These are phyloP conservation scores for Drosophila arawakana DNA, from an alignment of 1,140 invertebrate species.

Conservation along the genomic window DNA sequence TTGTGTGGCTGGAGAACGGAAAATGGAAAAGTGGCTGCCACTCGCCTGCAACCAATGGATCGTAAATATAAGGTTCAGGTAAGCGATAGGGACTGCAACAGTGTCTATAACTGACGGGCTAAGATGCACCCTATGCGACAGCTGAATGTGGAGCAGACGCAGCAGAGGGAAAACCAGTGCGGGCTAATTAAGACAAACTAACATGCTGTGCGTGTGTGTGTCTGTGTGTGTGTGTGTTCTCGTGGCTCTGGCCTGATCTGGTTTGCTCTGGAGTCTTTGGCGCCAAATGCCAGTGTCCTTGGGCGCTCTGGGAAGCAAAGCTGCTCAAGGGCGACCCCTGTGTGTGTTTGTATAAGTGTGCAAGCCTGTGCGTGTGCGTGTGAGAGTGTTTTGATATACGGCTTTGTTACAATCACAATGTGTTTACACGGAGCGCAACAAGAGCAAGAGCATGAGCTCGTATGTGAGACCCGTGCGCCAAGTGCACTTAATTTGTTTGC, in stretches of 20 bases:
- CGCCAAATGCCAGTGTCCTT: constrained; percentile 53
- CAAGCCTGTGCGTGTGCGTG: constrained; percentile 9
- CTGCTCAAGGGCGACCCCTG: constrained; percentile 57
- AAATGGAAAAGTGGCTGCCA: constrained; percentile 40
- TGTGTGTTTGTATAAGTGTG: constrained; percentile 9
- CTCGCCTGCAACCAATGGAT: constrained; percentile 71
- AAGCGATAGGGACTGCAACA: constrained; percentile 40
- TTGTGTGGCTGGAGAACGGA: not conserved
- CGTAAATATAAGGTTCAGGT: constrained; percentile 70
- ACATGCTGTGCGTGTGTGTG: constrained; percentile 40
- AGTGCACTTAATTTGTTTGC: constrained; percentile 84
- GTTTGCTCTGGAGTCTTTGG: constrained; percentile 20
- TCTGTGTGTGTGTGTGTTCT: not conserved
- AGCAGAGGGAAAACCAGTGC: constrained; percentile 31
- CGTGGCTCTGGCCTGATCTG: constrained; percentile 20
- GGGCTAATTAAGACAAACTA: constrained; percentile 82
- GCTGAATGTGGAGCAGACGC: constrained; percentile 21
- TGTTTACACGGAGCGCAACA: constrained; percentile 73
- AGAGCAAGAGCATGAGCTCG: constrained; percentile 25
- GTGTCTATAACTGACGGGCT: constrained; percentile 41
- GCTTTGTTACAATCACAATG: constrained; percentile 80
- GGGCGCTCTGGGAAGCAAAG: constrained; percentile 28
- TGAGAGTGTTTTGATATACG: constrained; percentile 68
- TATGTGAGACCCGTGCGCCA: constrained; percentile 61
- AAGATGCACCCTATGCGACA: constrained; percentile 16